Evolutionary conservation across 2,888 invertebrate species (phyloP).

Genomic region (Cheiracanthium punctorium): DNA sequence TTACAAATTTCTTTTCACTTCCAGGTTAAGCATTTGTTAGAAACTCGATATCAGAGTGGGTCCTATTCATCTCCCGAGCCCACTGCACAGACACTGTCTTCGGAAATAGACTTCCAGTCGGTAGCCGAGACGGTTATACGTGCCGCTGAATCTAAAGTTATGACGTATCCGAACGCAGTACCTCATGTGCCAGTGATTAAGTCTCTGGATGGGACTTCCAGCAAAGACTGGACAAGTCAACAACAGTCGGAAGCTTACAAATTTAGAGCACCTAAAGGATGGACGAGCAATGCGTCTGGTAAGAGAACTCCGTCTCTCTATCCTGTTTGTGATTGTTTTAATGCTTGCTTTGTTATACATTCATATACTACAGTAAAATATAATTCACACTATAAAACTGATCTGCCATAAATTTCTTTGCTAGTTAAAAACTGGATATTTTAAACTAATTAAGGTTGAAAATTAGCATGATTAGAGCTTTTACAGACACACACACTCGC

Average conservation of each 20-base stretch:
- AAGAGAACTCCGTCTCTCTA: too few species aligned
- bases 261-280: conserved; percentile 78
- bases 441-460: too few species aligned
- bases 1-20: neutral
- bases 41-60: conserved; percentile 18
- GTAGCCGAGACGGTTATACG: conserved; percentile 73
- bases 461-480: too few species aligned
- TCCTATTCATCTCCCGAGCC: conserved; percentile 19
- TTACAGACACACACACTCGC: too few species aligned
- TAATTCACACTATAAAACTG: too few species aligned
- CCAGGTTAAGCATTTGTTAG: conserved; percentile 39
- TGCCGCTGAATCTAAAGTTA: conserved; percentile 73
- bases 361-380: too few species aligned
- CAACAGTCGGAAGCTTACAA: conserved; percentile 77
- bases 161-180: conserved; percentile 53
- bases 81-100: conserved; percentile 41
- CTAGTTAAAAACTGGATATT: too few species aligned
- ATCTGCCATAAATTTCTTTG: too few species aligned
- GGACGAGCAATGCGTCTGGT: conserved; percentile 74
- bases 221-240: neutral
- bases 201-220: conserved; percentile 22
- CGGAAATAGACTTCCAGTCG: conserved; percentile 78
- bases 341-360: too few species aligned
- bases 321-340: too few species aligned
- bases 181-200: conserved; percentile 39